These are phyloP conservation scores for Helicorthomorpha holstii DNA, from an alignment of 1,140 invertebrate genomes.

Conservation along the genomic window DNA sequence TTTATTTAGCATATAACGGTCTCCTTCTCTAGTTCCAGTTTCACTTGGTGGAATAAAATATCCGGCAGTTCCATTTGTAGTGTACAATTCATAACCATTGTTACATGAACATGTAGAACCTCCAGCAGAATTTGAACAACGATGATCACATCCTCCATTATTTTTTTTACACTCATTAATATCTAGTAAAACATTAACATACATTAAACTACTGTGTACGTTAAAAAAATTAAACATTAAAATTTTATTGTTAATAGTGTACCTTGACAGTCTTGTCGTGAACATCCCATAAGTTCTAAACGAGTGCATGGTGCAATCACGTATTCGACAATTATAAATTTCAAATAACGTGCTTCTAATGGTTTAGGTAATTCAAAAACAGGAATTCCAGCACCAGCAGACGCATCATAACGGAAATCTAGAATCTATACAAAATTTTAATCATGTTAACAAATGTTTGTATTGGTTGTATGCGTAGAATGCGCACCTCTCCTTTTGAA, in stretches of 20 bases:
- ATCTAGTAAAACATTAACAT: slow-evolving; percentile 42
- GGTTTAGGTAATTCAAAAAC: slow-evolving; percentile 76
- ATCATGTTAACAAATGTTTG: slow-evolving; percentile 20
- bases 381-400: slow-evolving; percentile 58
- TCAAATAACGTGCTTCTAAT: slow-evolving; percentile 75
- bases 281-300: slow-evolving; percentile 85
- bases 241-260: slow-evolving; percentile 9
- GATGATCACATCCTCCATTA: slow-evolving; percentile 88
- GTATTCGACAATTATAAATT: slow-evolving; percentile 74
- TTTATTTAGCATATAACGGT: slow-evolving; percentile 80
- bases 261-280: slow-evolving; percentile 60
- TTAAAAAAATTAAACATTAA: neutral
- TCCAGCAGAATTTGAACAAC: slow-evolving; percentile 76
- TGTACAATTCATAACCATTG: slow-evolving; percentile 80
- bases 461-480: no score
- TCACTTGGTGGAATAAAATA: slow-evolving; percentile 63
- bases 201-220: no score
- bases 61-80: slow-evolving; percentile 77
- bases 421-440: slow-evolving; percentile 2
- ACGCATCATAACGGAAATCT: slow-evolving; percentile 6
- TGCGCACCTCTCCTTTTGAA: slow-evolving; percentile 48
- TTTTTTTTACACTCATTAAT: slow-evolving; percentile 76
- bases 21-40: slow-evolving; percentile 67
- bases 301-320: slow-evolving; percentile 72
- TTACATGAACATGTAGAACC: slow-evolving; percentile 76